Evolutionary conservation across 2,797 vertebrate genomes (phyloP), one percentile per base, ranked within the genome.

Genomic region (Leuciscus waleckii): DNA sequence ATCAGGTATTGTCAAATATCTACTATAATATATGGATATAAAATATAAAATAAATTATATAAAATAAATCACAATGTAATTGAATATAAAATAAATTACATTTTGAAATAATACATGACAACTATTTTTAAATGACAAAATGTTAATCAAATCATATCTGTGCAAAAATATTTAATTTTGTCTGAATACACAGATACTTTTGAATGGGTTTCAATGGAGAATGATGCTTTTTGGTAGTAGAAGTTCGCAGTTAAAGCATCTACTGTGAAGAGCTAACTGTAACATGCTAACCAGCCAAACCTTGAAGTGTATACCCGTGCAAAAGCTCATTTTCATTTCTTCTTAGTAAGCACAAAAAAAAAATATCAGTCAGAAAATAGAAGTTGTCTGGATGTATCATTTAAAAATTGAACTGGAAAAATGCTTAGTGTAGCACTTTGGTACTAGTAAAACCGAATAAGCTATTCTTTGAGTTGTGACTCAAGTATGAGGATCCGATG

Each of bases 391-490:
- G 26, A 21, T 39, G 51, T 65, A 79, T 37, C 10, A 35, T 80
- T 68, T 68, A 35, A 46, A 67, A 51, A 37, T 65, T 65, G 1
- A 79, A 79, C 10, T 14, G 26, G n/a, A 32, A 65, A 81, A 70
- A 56, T 21, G 49, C 49, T 73, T 26, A 58, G 49, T 2, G 3
- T 23, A 21, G 39, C 76, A 43, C 56, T 43, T 37, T 78, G 35
- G 14, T 54, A 7, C 4, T 43, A 23, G 54, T 46, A 14, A 74
- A 82, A 82, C 11, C 16, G 21, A 58, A 82, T 73, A 61, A 83
- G 71, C 41, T 83, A 49, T 63, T 82, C 39, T 29, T n/a, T 65
- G 51, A 46, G 56, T n/a, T 75, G 43, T 2, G 9, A 26, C 43
- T 49, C 21, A 43, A 51, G 58, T 14, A 3, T 6, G 16, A 65